A percentile compares a stretch with the other conserved stretches of the same genome.
Conservation (phyloP, 2,113 vertebrate species). For the Glaucidium brasilianum region DNA sequence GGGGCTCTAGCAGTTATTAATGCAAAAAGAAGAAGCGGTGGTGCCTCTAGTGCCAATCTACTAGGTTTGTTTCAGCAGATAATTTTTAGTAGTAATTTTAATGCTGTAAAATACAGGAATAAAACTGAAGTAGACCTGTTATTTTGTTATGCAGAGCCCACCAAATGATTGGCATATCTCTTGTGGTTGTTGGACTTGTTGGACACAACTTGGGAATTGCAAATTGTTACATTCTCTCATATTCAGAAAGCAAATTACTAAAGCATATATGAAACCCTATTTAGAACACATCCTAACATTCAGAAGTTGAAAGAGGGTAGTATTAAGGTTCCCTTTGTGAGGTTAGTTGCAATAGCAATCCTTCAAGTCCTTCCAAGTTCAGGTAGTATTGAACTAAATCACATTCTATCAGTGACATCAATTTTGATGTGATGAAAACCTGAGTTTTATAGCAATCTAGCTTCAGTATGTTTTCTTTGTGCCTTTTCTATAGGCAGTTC, state of each 20-base stretch:
- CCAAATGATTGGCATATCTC: rapidly evolving
- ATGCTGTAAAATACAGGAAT: not conserved
- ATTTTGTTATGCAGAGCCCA: not conserved
- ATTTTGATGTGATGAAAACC: rapidly evolving
- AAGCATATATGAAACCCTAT: not conserved
- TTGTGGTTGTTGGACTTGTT: not conserved
- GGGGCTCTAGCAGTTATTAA: slow-evolving; percentile 55
- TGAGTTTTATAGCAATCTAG: not conserved
- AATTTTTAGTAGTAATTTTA: not conserved
- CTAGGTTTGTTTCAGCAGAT: slow-evolving; percentile 72
- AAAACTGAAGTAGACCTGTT: not conserved
- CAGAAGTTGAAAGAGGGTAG: not conserved
- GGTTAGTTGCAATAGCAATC: not conserved
- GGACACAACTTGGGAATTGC: not conserved
- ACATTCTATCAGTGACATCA: not conserved
- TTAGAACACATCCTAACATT: not conserved
- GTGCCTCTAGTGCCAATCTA: slow-evolving; percentile 81
- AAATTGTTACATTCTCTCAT: rapidly evolving
- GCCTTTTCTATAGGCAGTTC: not conserved
- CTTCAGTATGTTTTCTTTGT: not conserved
- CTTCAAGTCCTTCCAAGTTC: not conserved
- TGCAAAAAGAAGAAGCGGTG: slow-evolving; percentile 77
- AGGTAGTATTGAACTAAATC: not conserved
- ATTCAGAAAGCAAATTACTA: not conserved
- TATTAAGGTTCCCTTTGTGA: not conserved